Conservation (phyloP, 2,113 vertebrate genomes). For the Centropristis striata region DNA sequence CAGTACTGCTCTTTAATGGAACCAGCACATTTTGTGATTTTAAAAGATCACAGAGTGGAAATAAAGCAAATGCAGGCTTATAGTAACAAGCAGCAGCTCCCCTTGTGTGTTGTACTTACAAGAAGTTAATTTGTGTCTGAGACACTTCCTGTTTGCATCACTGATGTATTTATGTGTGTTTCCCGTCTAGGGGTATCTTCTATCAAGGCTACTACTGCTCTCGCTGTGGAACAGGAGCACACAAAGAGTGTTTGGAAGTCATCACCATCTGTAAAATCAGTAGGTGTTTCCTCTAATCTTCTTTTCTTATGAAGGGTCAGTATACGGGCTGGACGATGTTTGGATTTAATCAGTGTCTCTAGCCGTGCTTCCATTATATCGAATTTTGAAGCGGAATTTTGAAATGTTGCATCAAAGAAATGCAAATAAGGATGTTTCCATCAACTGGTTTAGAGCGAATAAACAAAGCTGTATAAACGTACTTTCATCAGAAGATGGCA, state of each 20-base stretch:
- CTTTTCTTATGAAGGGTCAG: background rate
- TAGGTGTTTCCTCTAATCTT: slow-evolving; percentile 82
- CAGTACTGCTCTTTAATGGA: slow-evolving; percentile 20
- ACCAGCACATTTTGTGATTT: slow-evolving; percentile 33
- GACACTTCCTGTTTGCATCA: slow-evolving; percentile 66
- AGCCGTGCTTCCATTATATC: no score
- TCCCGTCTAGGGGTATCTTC: slow-evolving; percentile 91
- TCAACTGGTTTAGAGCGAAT: no score
- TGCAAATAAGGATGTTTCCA: no score
- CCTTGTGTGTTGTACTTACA: slow-evolving; percentile 50
- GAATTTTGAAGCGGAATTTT: background rate
- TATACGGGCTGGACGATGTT: background rate
- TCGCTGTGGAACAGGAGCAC: slow-evolving; percentile 93
- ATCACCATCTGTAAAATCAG: slow-evolving; percentile 96
- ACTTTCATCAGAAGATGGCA: no score
- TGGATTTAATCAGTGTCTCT: background rate
- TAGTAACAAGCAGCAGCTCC: slow-evolving; percentile 18
- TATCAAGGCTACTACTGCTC: slow-evolving; percentile 98
- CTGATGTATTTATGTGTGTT: slow-evolving; percentile 36
- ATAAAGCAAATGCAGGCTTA: slow-evolving; percentile 31
- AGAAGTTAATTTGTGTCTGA: slow-evolving; percentile 63
- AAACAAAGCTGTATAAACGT: no score
- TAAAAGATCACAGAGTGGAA: slow-evolving; percentile 31
- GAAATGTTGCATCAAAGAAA: no score
- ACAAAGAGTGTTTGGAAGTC: slow-evolving; percentile 97